Base-by-base conservation (phyloP, 1,140 invertebrate species). In the Panonychus citri region DNA sequence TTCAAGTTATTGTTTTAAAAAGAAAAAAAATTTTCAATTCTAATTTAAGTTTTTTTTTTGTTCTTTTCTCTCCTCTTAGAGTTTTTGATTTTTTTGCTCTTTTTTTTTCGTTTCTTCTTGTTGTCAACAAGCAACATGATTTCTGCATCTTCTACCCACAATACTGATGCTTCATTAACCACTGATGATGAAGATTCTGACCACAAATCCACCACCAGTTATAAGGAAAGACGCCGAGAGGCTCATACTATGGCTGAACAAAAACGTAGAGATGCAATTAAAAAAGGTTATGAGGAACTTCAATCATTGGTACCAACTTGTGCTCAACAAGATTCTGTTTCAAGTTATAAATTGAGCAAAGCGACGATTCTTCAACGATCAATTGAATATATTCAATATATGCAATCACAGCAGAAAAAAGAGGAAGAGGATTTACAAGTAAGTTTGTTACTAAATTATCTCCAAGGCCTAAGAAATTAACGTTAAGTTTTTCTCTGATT, bases 171-270 rank as follows among this genome's bases (percentile, higher is more conserved):
- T 17, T 27, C 50, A 37, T 21, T 58, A n/a, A 57, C 40, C 67
- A 48, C 64, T 81, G 85, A 89, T 70, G 87, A 91, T 71, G 88
- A 93, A 69, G 87, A 91, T 66, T 83, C 83, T 64, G 83, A 83
- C 66, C 78, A 80, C 62, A 83, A 82, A 57, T 80, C 81, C 30
- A 77, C 82, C 10, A 69, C 88, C 57, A 88, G 81, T 67, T 94
- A 94, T 65, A 93, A 93, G 70, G 90, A 96, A 64, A 71, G 89
- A 27, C 74, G 90, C 37, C 75, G 90, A 59, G 88, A 95, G 70
- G 90, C 90, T 8, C 90, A 96, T 67, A 96, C 90, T 0, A 86
- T 91, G 70, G 91, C 91, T 3, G 91, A 97, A 70, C 90, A 96
- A 69, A 96, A 95, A 69, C 74, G 91, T 60, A 30, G 60, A 24